A percentile compares a stretch with the other conserved stretches of the same genome.
Conservation (phyloP, 92 coral and sea anemone genomes). For the Zoanthus sansibaricus region DNA sequence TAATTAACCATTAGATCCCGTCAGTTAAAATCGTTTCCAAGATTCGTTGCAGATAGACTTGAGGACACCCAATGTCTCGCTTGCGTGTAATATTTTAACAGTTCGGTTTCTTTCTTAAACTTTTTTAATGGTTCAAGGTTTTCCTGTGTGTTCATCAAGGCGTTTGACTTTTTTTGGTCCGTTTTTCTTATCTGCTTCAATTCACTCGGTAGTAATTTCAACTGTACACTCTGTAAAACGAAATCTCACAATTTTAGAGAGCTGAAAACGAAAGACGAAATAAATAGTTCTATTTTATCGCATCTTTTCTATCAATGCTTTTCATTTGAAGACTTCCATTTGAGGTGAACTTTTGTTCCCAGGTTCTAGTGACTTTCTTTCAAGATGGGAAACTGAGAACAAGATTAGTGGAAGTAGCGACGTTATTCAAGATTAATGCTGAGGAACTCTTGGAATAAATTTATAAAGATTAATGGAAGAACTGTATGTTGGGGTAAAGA, state of each 20-base stretch:
- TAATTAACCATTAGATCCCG: background rate
- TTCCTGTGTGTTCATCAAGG: background rate
- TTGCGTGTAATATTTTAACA: background rate
- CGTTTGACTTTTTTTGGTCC: background rate
- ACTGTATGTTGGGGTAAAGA: background rate
- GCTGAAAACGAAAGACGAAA: too few species aligned
- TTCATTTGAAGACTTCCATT: background rate
- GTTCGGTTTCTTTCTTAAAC: background rate
- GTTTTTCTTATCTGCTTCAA: background rate
- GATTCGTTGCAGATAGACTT: background rate
- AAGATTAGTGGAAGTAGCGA: background rate
- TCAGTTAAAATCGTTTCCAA: too few species aligned
- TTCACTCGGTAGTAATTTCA: background rate
- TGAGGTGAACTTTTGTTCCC: background rate
- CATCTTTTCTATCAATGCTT: background rate
- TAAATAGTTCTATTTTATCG: background rate
- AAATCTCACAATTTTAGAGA: background rate
- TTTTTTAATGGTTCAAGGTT: background rate
- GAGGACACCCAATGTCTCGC: background rate
- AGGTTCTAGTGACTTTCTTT: background rate
- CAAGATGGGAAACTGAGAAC: background rate
- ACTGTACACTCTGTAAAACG: background rate
- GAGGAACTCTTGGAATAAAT: background rate
- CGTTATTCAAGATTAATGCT: constrained; percentile 3
- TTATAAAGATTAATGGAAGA: constrained; percentile 5